phyloP scores from a whole-genome alignment of 2,797 vertebrate species.

The Pangasius krempfi region DNA sequence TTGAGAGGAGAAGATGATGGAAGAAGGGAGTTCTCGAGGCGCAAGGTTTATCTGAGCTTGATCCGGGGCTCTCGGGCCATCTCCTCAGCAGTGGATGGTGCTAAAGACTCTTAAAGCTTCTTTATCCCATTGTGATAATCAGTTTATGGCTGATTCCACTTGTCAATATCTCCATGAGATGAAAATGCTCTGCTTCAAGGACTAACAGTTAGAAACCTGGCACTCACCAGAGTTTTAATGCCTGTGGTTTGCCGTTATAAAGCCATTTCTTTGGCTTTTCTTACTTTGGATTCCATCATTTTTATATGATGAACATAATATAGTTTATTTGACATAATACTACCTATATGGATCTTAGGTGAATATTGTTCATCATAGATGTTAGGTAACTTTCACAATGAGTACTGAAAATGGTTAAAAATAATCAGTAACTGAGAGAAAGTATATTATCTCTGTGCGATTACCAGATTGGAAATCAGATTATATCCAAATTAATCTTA shows the following conservation, averaged over 20 bases:
- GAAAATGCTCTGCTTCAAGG: constrained; percentile 67
- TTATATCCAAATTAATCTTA: not conserved
- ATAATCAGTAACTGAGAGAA: not conserved
- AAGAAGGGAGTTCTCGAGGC: constrained; percentile 18
- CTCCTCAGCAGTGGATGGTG: constrained; percentile 60
- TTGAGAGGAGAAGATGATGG: constrained; percentile 8
- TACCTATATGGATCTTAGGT: not conserved
- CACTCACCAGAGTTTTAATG: constrained; percentile 46
- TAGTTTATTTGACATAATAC: not conserved
- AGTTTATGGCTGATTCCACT: constrained; percentile 72
- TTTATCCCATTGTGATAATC: constrained; percentile 83
- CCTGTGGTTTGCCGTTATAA: constrained; percentile 4
- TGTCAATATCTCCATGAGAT: constrained; percentile 71
- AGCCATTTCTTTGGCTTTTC: not conserved
- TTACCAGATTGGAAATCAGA: not conserved
- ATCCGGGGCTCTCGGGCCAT: constrained; percentile 32
- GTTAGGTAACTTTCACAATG: not conserved
- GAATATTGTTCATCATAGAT: not conserved
- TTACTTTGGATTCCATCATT: not conserved
- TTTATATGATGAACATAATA: not conserved
- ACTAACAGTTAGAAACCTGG: constrained; percentile 64
- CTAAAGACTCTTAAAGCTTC: constrained; percentile 74
- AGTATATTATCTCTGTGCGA: not conserved
- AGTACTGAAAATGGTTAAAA: not conserved
- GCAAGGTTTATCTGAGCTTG: constrained; percentile 49